phyloP scores from a whole-genome alignment of 2,113 vertebrate genomes.

The Junco hyemalis region DNA sequence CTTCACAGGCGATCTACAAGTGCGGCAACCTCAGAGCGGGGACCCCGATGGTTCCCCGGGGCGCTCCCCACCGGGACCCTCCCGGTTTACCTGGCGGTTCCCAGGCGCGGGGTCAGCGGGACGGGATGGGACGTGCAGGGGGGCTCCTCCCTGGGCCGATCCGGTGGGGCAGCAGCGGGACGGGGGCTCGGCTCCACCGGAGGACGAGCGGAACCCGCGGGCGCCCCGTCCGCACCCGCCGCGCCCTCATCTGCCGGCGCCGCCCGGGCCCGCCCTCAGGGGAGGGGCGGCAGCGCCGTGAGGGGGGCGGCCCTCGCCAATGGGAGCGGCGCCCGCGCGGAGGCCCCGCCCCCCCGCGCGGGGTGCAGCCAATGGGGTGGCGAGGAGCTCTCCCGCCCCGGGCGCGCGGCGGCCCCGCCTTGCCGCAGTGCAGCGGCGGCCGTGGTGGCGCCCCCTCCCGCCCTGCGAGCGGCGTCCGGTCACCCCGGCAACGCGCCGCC shows the following conservation, averaged over 20 bases:
- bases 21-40: neutral
- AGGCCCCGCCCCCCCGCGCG: neutral
- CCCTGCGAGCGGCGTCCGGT: slow-evolving; percentile 55
- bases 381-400: neutral
- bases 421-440: too few species aligned
- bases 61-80: neutral
- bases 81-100: slow-evolving; percentile 40
- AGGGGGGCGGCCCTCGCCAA: slow-evolving; percentile 19
- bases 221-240: neutral
- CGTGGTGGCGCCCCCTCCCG: neutral
- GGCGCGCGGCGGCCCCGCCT: slow-evolving; percentile 14
- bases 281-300: neutral
- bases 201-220: too few species aligned
- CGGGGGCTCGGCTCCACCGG: neutral
- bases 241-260: neutral
- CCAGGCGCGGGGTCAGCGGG: neutral
- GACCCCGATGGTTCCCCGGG: neutral
- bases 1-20: neutral
- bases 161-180: neutral
- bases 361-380: neutral
- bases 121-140: neutral
- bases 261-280: neutral
- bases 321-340: neutral
- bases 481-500: slow-evolving; percentile 47
- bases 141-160: neutral